Conservation (phyloP, 2,797 vertebrate species). For the Hypotaenidia okinawae region DNA sequence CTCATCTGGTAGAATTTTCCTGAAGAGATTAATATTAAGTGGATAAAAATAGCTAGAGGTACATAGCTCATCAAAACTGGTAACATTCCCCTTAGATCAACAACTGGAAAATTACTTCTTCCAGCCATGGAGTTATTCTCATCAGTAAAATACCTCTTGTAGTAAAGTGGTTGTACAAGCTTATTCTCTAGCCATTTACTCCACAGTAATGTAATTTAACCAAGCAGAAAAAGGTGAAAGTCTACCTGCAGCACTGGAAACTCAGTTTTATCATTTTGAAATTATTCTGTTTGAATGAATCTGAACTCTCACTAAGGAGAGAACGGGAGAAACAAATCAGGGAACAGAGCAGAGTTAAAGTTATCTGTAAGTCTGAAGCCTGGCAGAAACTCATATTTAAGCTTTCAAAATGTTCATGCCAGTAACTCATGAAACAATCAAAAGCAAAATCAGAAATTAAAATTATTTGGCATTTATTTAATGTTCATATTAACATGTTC, state of each 20-base stretch:
- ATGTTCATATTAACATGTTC: neutral
- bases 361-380: neutral
- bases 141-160: neutral
- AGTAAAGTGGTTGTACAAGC: neutral
- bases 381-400: neutral
- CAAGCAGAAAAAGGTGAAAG: constrained; percentile 45
- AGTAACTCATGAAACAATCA: neutral
- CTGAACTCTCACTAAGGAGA: neutral
- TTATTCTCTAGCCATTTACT: constrained; percentile 7
- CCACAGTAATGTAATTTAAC: constrained; percentile 21
- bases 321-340: neutral
- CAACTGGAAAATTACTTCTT: neutral
- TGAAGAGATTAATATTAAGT: neutral
- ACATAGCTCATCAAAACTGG: neutral
- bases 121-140: neutral
- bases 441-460: neutral
- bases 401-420: neutral
- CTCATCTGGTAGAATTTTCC: neutral
- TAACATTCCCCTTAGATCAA: neutral
- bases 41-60: neutral
- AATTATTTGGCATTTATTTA: neutral
- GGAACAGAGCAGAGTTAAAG: neutral
- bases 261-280: constrained; percentile 9
- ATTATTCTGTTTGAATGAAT: constrained; percentile 24
- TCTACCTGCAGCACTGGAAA: neutral